These are phyloP conservation scores for Aldrovandia affinis DNA, from an alignment of 2,797 vertebrate genomes.

Conservation along the genomic window DNA sequence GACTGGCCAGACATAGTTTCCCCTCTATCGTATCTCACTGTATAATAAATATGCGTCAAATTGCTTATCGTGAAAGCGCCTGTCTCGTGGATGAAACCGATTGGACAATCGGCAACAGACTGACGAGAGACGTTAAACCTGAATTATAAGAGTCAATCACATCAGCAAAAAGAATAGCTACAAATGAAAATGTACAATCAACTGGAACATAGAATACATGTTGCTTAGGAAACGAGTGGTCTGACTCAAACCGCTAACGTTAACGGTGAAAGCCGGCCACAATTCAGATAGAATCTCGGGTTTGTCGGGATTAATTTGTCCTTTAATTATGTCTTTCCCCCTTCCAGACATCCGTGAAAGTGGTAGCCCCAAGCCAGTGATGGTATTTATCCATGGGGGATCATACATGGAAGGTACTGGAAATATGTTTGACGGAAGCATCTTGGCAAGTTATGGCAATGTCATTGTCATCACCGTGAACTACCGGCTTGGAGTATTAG, in stretches of 20 bases:
- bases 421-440: conserved; percentile 98
- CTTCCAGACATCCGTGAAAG: conserved; percentile 98
- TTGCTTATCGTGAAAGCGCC: neutral
- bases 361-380: conserved; percentile 97
- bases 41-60: neutral
- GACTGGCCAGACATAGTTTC: neutral
- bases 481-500: conserved; percentile 96
- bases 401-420: conserved; percentile 99
- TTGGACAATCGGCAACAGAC: too few species aligned
- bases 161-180: too few species aligned
- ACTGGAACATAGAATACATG: conserved; percentile 54
- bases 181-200: conserved; percentile 42
- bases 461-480: conserved; percentile 99
- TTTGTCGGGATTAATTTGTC: conserved; percentile 65
- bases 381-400: conserved; percentile 98
- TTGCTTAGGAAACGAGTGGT: conserved; percentile 60
- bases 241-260: conserved; percentile 51
- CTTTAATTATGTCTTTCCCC: conserved; percentile 64
- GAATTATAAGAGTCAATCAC: neutral
- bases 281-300: conserved; percentile 59
- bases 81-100: too few species aligned
- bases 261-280: conserved; percentile 43
- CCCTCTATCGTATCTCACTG: neutral
- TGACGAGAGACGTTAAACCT: neutral
- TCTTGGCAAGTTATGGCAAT: conserved; percentile 98